Conservation (phyloP, 2,888 invertebrate genomes). For the Ganaspis brasiliensis region DNA sequence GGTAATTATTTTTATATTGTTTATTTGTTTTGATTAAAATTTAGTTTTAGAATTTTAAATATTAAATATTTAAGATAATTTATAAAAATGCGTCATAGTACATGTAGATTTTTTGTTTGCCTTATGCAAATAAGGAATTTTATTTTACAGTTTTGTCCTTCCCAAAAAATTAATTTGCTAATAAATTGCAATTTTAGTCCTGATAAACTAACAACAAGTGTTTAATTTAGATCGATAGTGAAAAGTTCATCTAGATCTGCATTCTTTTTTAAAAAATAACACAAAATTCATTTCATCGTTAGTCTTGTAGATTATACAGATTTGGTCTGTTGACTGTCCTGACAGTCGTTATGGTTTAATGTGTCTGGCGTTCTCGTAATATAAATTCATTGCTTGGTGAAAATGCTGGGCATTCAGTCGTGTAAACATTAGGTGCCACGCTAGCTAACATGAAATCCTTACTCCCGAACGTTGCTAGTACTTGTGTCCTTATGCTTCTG, state of each 20-base stretch:
- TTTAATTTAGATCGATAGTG: background rate
- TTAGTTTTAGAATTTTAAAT: no score
- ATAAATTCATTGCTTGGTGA: conserved; percentile 14
- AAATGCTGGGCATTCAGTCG: conserved; percentile 10
- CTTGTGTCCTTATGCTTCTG: background rate
- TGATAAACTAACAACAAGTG: no score
- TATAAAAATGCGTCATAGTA: no score
- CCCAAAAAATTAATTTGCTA: no score
- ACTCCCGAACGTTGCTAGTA: conserved; percentile 8
- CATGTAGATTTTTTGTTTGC: no score
- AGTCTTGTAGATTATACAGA: conserved; percentile 53
- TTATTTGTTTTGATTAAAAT: no score
- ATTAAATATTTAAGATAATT: no score
- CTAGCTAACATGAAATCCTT: conserved; percentile 3
- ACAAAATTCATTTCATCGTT: conserved; percentile 57
- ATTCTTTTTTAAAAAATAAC: background rate
- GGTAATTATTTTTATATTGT: no score
- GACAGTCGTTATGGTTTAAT: conserved; percentile 67
- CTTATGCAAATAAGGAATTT: no score
- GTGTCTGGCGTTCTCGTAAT: background rate
- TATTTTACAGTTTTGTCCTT: no score
- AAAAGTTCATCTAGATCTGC: background rate
- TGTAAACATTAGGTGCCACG: conserved; percentile 20
- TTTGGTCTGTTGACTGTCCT: conserved; percentile 65
- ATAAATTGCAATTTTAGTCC: no score